These are phyloP conservation scores for Erethizon dorsatum DNA, from an alignment of 2,797 vertebrate species.

Conservation along the genomic window DNA sequence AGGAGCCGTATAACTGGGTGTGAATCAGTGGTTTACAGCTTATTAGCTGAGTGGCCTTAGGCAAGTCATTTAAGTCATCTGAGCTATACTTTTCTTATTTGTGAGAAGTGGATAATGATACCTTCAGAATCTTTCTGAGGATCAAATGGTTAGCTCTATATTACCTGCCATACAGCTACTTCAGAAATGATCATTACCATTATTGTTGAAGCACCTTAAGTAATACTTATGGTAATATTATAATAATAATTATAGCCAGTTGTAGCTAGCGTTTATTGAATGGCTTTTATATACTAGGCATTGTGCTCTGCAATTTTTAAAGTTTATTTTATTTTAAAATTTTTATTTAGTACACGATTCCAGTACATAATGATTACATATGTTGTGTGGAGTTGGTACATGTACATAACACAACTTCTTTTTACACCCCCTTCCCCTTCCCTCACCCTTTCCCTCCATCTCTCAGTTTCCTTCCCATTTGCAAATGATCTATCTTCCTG, in stretches of 20 bases:
- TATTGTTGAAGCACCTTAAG: conserved; percentile 10
- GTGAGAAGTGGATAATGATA: conserved; percentile 54
- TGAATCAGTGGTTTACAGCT: conserved; percentile 21
- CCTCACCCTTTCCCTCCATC: background rate
- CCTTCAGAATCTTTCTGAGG: conserved; percentile 25
- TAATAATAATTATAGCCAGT: background rate
- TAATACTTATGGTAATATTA: conserved; percentile 50
- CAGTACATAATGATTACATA: background rate
- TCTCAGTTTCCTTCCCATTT: background rate
- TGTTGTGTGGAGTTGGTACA: background rate
- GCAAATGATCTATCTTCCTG: background rate
- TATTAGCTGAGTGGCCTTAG: background rate
- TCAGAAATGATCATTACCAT: conserved; percentile 27
- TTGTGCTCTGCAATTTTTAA: conserved; percentile 46
- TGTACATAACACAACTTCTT: background rate
- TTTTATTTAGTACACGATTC: background rate
- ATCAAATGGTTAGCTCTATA: conserved; percentile 15
- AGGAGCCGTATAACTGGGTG: conserved; percentile 24
- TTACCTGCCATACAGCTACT: conserved; percentile 22
- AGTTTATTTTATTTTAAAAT: background rate
- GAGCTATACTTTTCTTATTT: conserved; percentile 56
- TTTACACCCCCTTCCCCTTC: background rate
- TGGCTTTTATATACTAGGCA: background rate
- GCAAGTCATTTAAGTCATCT: conserved; percentile 50
- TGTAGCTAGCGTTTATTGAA: conserved; percentile 44